Evolutionary conservation across 2,797 vertebrate genomes (phyloP).

Genomic region (Poecilia gillii): DNA sequence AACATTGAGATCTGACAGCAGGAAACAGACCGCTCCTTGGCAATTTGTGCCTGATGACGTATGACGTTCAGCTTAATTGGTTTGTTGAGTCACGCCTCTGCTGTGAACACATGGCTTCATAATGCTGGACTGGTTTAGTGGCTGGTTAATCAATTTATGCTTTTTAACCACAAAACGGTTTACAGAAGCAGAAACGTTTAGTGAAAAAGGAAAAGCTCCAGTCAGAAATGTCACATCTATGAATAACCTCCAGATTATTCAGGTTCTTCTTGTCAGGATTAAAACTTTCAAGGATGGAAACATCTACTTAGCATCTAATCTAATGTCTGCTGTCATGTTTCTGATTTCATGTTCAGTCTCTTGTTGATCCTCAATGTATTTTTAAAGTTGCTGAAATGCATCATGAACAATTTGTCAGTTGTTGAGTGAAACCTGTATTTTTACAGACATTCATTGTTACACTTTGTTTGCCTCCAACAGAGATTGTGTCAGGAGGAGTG

Average conservation of each 20-base stretch:
- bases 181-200: neutral
- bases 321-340: neutral
- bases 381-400: neutral
- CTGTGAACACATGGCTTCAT: neutral
- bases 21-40: conserved; percentile 20
- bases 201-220: neutral
- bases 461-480: conserved; percentile 66
- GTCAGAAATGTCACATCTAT: neutral
- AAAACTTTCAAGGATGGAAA: neutral
- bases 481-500: conserved; percentile 90
- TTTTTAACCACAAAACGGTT: neutral
- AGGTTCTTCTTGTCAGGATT: neutral
- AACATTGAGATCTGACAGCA: conserved; percentile 16
- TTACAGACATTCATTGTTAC: neutral
- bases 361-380: neutral
- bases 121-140: neutral
- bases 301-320: neutral
- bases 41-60: neutral
- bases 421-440: neutral
- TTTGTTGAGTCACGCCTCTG: neutral
- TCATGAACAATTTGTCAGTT: neutral
- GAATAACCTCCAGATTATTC: neutral
- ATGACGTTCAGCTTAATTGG: neutral
- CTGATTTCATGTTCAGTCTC: neutral
- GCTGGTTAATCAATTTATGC: neutral